phyloP scores from a whole-genome alignment of 2,113 vertebrate genomes.

The Indicator indicator region DNA sequence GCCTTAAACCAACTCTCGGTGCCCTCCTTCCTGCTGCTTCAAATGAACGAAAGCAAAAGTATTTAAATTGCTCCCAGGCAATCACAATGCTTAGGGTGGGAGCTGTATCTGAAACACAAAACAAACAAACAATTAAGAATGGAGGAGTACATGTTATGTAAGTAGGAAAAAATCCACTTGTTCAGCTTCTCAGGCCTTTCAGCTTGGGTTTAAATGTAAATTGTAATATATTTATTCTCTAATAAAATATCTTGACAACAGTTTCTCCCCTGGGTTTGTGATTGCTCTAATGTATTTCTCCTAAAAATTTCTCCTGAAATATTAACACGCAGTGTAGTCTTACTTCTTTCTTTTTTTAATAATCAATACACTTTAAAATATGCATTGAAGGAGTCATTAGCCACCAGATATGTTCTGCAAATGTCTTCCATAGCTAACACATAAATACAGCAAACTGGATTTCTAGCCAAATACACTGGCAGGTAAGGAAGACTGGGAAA shows the following conservation, averaged over 20 bases:
- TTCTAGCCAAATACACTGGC: constrained; percentile 11
- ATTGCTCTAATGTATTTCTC: neutral
- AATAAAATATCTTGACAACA: neutral
- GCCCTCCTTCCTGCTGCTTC: constrained; percentile 45
- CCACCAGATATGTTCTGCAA: neutral
- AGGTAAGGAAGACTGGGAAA: neutral
- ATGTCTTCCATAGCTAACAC: neutral
- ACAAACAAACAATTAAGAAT: neutral
- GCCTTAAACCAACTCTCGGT: constrained; percentile 40
- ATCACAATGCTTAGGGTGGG: constrained; percentile 1
- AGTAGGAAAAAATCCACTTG: neutral
- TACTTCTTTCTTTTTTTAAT: neutral
- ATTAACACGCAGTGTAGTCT: neutral
- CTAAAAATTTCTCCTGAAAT: neutral
- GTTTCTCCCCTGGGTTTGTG: neutral
- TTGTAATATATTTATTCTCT: neutral
- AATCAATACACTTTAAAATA: neutral
- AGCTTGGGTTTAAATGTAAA: neutral
- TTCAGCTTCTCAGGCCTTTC: neutral
- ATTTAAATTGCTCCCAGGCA: constrained; percentile 27
- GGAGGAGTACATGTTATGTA: neutral
- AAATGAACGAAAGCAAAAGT: constrained; percentile 40
- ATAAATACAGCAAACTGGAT: constrained; percentile 18
- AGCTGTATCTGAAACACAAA: neutral
- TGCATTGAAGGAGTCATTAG: neutral